Evolutionary conservation across 2,888 invertebrate species (phyloP).

Genomic region (Scaptomyza flava): DNA sequence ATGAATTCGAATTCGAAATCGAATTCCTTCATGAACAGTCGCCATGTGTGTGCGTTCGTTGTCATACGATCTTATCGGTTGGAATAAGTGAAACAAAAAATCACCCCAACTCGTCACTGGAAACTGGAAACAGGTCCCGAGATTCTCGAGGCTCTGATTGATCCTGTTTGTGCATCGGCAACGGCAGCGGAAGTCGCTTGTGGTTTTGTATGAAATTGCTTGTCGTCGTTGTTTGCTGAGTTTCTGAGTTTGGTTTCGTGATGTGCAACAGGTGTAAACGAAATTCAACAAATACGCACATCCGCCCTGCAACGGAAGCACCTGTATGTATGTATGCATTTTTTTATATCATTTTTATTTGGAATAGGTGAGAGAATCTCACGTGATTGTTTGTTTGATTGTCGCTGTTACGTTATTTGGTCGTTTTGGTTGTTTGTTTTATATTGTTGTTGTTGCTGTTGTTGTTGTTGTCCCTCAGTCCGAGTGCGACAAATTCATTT

Average conservation of each 20-base stretch:
- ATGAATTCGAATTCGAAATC: conserved; percentile 62
- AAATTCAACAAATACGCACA: conserved; percentile 79
- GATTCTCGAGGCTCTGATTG: conserved; percentile 22
- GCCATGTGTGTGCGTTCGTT: conserved; percentile 21
- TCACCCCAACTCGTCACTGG: conserved; percentile 39
- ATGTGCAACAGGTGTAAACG: conserved; percentile 75
- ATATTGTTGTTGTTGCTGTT: conserved; percentile 22
- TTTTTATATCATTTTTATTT: conserved; percentile 2
- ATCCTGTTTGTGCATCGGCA: conserved; percentile 20
- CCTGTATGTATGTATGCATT: conserved; percentile 28
- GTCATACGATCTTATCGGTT: conserved; percentile 52
- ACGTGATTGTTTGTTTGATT: conserved; percentile 57
- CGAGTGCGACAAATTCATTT: conserved; percentile 80
- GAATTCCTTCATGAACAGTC: conserved; percentile 29
- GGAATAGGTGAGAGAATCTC: conserved; percentile 41
- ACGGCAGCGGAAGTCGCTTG: conserved; percentile 71
- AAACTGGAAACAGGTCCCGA: conserved; percentile 21
- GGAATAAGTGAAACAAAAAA: conserved; percentile 9
- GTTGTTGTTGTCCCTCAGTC: conserved; percentile 37
- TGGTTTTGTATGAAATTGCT: conserved; percentile 69
- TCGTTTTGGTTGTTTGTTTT: conserved; percentile 49
- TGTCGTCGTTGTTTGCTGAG: conserved; percentile 24
- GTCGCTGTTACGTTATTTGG: conserved; percentile 30
- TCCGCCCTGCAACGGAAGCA: conserved; percentile 62
- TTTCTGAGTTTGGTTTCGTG: conserved; percentile 31